phyloP scores from a whole-genome alignment of 2,797 vertebrate genomes.

The Ispidina lecontei region DNA sequence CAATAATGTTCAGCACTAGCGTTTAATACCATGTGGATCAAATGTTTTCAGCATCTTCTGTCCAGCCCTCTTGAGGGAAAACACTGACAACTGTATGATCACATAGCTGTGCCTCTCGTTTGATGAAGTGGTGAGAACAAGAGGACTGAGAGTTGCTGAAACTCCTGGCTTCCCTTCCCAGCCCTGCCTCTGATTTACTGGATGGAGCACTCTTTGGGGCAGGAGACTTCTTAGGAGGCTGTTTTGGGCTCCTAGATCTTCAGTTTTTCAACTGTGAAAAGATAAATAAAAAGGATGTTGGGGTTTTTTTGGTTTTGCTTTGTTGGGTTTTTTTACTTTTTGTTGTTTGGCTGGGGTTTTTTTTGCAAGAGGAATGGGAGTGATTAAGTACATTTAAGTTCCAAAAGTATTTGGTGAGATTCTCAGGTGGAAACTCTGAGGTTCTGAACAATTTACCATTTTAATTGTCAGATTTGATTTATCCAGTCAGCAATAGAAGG shows the following conservation, averaged over 20 bases:
- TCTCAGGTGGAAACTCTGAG: conserved; percentile 21
- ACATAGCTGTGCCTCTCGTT: conserved; percentile 16
- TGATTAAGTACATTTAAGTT: background rate
- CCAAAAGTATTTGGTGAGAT: conserved; percentile 19
- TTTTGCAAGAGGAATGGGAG: background rate
- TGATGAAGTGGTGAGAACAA: conserved; percentile 57
- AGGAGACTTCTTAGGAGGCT: background rate
- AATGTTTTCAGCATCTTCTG: conserved; percentile 66
- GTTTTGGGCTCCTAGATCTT: background rate
- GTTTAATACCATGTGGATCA: conserved; percentile 38
- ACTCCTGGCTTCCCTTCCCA: conserved; percentile 31
- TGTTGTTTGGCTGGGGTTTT: background rate
- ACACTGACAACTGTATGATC: conserved; percentile 47
- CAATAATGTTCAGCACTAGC: conserved; percentile 34
- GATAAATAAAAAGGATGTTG: background rate
- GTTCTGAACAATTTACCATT: conserved; percentile 2
- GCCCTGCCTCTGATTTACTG: conserved; percentile 23
- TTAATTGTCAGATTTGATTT: conserved; percentile 62
- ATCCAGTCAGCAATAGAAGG: conserved; percentile 7
- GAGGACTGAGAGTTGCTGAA: conserved; percentile 48
- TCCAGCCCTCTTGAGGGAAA: conserved; percentile 45
- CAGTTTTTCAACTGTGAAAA: conserved; percentile 6
- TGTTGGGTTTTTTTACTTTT: too few relatives aligned
- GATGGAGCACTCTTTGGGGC: conserved; percentile 10
- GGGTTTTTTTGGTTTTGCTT: accelerated